Evolutionary conservation across 2,888 invertebrate genomes (phyloP).

Genomic region (Eueremaeus valkanovi): DNA sequence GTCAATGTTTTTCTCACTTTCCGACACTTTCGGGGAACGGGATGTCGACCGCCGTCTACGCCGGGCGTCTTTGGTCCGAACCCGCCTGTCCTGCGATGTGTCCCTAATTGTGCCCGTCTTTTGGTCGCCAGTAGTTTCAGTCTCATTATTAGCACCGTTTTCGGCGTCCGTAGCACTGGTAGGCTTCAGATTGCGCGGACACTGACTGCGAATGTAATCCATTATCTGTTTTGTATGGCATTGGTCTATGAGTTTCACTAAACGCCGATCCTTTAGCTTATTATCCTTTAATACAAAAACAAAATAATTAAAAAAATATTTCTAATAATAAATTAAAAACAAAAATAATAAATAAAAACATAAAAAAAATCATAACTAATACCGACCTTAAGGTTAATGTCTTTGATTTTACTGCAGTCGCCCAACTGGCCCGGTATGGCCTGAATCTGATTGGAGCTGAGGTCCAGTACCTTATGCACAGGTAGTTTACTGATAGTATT

Average conservation of each 20-base stretch:
- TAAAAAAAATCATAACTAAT: not conserved
- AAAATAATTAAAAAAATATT: not conserved
- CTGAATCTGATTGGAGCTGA: conserved; percentile 65
- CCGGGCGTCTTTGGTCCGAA: conserved; percentile 13
- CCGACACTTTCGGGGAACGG: conserved; percentile 5
- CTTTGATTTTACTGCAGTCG: conserved; percentile 68
- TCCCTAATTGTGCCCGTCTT: conserved; percentile 11
- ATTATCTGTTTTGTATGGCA: conserved; percentile 67
- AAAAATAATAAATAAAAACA: not conserved
- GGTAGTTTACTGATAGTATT: conserved; percentile 59
- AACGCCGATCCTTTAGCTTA: conserved; percentile 66
- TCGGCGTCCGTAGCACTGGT: conserved; percentile 47
- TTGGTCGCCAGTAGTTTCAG: not conserved
- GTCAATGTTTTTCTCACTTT: conserved; percentile 20
- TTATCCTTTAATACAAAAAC: conserved; percentile 57
- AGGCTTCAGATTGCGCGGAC: conserved; percentile 52
- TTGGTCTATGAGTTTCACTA: conserved; percentile 70
- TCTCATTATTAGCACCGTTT: conserved; percentile 42
- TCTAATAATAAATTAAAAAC: not conserved
- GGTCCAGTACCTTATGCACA: conserved; percentile 65
- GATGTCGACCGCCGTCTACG: conserved; percentile 31
- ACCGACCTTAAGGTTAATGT: conserved; percentile 61
- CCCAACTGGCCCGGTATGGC: conserved; percentile 66
- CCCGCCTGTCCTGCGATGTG: not conserved
- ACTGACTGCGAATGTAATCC: conserved; percentile 69